These are phyloP conservation scores for Ictidomys tridecemlineatus DNA, from an alignment of 2,113 vertebrate species.

Conservation along the genomic window DNA sequence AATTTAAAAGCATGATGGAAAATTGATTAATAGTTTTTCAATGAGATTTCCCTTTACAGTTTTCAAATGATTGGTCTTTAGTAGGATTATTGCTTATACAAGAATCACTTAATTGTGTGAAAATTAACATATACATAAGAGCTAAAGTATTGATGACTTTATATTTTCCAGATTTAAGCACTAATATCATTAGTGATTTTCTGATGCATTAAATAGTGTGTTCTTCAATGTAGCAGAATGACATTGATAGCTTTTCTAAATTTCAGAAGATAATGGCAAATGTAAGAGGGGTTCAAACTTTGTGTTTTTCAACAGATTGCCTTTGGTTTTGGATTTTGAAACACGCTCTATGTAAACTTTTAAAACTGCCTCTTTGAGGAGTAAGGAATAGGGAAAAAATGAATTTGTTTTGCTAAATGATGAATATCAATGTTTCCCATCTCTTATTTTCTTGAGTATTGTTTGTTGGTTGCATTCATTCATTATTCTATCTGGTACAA, in stretches of 20 bases:
- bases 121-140: neutral
- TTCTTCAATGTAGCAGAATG: neutral
- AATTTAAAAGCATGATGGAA: conserved; percentile 56
- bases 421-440: neutral
- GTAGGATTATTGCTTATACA: conserved; percentile 46
- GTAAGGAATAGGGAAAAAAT: neutral
- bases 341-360: neutral
- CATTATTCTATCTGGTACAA: conserved; percentile 76
- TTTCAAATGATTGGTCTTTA: conserved; percentile 72
- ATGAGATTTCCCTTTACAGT: conserved; percentile 64
- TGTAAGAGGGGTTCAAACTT: neutral
- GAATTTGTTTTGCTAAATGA: neutral
- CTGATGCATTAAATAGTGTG: neutral
- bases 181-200: conserved; percentile 50
- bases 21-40: conserved; percentile 61
- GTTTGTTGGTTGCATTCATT: conserved; percentile 68
- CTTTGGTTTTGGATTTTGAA: conserved; percentile 41
- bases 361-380: conserved; percentile 66
- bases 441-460: conserved; percentile 73
- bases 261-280: conserved; percentile 46
- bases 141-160: neutral
- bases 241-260: conserved; percentile 11
- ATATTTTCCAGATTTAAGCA: conserved; percentile 65
- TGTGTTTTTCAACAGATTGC: conserved; percentile 31
- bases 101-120: conserved; percentile 13